These are phyloP conservation scores for Micrasema longulum DNA, from an alignment of 1,140 invertebrate species.

Conservation along the genomic window DNA sequence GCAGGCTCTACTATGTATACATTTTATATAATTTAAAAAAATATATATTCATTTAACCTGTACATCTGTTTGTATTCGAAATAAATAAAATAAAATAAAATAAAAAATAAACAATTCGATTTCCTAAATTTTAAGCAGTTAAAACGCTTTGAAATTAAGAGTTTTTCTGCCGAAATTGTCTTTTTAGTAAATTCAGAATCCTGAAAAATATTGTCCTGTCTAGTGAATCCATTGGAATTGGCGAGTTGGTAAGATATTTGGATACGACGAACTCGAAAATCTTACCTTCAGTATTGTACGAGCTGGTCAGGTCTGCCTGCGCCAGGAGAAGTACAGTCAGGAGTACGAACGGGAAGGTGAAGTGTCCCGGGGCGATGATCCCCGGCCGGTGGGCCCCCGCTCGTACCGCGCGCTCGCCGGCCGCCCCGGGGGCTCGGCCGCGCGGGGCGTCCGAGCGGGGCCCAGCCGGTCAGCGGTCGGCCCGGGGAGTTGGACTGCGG, in stretches of 20 bases:
- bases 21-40: too few species aligned
- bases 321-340: conserved; percentile 39
- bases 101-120: not conserved
- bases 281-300: conserved; percentile 47
- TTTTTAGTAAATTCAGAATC: not conserved
- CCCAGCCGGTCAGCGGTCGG: not conserved
- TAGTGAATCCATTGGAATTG: too few species aligned
- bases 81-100: too few species aligned
- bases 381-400: conserved; percentile 10
- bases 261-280: too few species aligned
- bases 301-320: conserved; percentile 40
- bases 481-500: conserved; percentile 16
- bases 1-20: too few species aligned
- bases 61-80: too few species aligned
- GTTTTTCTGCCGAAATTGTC: not conserved
- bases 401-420: not conserved
- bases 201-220: not conserved
- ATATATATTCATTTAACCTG: too few species aligned
- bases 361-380: not conserved
- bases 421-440: not conserved
- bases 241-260: not conserved
- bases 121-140: not conserved
- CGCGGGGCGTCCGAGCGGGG: not conserved
- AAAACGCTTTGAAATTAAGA: not conserved
- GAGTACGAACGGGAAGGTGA: not conserved